phyloP scores from a whole-genome alignment of 2,113 vertebrate species.

The Copsychus sechellarum region DNA sequence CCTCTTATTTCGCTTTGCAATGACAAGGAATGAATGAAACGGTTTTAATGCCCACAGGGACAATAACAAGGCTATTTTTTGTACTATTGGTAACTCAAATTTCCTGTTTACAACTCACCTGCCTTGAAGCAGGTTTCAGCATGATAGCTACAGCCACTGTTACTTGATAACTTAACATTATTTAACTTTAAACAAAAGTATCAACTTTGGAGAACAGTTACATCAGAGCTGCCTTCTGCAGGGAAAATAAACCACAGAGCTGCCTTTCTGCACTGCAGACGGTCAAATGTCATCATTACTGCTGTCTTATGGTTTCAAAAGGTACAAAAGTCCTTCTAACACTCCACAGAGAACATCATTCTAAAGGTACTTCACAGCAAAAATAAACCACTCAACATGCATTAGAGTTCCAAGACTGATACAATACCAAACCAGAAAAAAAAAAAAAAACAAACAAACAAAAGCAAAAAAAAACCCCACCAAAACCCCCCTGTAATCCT shows the following conservation, averaged over 20 bases:
- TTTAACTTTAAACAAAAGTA: neutral
- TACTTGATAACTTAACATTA: neutral
- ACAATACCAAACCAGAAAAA: neutral
- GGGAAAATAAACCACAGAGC: neutral
- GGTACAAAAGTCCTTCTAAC: neutral
- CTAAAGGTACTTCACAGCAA: neutral
- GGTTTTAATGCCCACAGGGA: neutral
- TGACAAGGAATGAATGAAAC: neutral
- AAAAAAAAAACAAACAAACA: too few relatives aligned
- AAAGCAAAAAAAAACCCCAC: neutral
- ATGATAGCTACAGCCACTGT: neutral
- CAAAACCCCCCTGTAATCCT: neutral
- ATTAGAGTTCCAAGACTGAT: neutral
- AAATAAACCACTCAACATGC: neutral
- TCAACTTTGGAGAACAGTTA: neutral
- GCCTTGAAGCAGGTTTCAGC: neutral
- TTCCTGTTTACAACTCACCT: neutral
- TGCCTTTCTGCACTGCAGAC: neutral
- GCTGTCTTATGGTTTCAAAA: neutral
- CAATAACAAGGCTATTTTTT: neutral
- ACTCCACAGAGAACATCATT: neutral
- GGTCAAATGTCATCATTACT: neutral
- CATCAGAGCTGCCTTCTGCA: neutral
- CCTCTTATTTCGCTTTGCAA: neutral
- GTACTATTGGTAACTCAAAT: neutral